A percentile compares a stretch with the other conserved stretches of the same genome.
Conservation (phyloP, 2,888 invertebrate species). For the Schrankia costaestrigalis region DNA sequence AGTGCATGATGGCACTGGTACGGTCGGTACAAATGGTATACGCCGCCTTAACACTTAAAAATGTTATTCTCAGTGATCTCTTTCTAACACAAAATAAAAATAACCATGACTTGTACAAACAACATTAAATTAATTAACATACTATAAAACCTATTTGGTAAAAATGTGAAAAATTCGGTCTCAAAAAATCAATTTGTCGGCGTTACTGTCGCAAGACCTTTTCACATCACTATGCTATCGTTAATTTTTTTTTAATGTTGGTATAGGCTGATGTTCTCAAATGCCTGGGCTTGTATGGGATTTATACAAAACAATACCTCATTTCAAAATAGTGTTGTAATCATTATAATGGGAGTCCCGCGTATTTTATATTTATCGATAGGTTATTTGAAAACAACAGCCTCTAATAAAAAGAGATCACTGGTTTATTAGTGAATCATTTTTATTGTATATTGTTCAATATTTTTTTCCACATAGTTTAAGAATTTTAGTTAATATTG, state of each 20-base stretch:
- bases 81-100: constrained; percentile 38
- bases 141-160: no score
- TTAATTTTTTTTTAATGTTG: constrained; percentile 38
- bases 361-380: constrained; percentile 12
- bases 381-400: constrained; percentile 33
- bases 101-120: constrained; percentile 24
- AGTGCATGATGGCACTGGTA: constrained; percentile 48
- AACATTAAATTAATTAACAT: neutral
- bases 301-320: no score
- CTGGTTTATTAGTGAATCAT: constrained; percentile 76
- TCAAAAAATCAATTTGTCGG: no score
- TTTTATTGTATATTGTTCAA: constrained; percentile 79
- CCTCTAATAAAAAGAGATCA: constrained; percentile 45
- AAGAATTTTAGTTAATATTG: constrained; percentile 73
- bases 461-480: constrained; percentile 78
- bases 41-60: constrained; percentile 75
- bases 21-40: constrained; percentile 78
- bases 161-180: no score
- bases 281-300: no score
- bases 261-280: constrained; percentile 32
- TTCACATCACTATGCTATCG: no score
- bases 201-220: no score
- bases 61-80: constrained; percentile 70
- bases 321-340: constrained; percentile 44
- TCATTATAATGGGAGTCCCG: constrained; percentile 17